Evolutionary conservation across 2,797 vertebrate genomes (phyloP), one percentile per base, ranked within the genome.

Genomic region (Euthynnus affinis): DNA sequence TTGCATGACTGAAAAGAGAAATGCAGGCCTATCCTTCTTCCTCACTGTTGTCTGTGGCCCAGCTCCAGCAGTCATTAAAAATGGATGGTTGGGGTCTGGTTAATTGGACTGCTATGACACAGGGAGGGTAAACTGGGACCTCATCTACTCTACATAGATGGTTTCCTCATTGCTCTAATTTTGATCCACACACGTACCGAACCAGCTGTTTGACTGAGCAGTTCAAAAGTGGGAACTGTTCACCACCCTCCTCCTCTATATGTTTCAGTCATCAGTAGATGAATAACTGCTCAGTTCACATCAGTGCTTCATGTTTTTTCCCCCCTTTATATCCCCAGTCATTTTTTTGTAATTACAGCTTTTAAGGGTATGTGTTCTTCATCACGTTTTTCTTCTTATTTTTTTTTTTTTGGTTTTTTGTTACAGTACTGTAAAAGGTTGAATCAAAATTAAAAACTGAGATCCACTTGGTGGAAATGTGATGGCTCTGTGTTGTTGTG

Each of bases 401-500:
- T 78, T 82, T 56, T 82, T 83, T 62, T 78, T 29, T 72, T 40
- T 80, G 68, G 60, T 72, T 86, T 93, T 89, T 95, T 95, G 91
- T 95, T 95, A 94, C 88, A 91, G 86, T 91, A 90, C 80, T 94
- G 87, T 93, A 83, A 84, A 92, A 91, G 85, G 78, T 94, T 91
- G 73, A 91, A 86, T 94, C 72, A 84, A 90, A 49, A 49, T 7
- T 88, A 87, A 91, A 92, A 87, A 70, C 13, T 83, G 59, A 7
- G 52, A 79, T 83, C 75, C 76, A 81, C 49, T 20, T 67, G 37
- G 68, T 91, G 69, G 77, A 87, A 78, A 86, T 87, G 46, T 85
- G 15, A 55, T 65, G n/a, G 6, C 25, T 67, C 44, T 74, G n/a
- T 73, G 15, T 77, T 62, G 4, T 51, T 65, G 6, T 48, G n/a